Evolutionary conservation across 30 jellyfish, hydroid and myxozoan species (phyloP), one percentile per base, ranked within the genome.

Genomic region (Aurelia sp.): DNA sequence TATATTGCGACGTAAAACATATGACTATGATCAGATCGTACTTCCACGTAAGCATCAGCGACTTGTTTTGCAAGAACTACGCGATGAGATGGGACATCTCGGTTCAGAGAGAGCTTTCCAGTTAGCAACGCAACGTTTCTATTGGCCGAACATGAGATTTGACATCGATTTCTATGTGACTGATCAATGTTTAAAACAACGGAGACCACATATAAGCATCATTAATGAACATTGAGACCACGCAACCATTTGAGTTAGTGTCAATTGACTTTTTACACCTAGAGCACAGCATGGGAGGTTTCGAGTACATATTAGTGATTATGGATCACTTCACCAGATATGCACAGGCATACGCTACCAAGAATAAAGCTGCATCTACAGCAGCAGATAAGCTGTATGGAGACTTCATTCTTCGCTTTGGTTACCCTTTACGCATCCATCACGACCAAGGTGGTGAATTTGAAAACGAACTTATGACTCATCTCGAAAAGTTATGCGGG

Each of bases 281-380:
- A 52, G 82, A 58, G 40, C 55, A 58, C 33, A 76, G 78, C 59
- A 2, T 74, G 33, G 82, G 82, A 11, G 87, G 82, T n/a, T 58
- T 16, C 59, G 83, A 76, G 67, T 53, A 76, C 55, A 55, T 86
- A 18, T 13, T 86, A 78, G 86, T 86, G 7, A 40, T 77, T 2
- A 48, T 86, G 50, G 86, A 86, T 48, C 90, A 86, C 47, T 86
- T 86, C 47, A 86, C 96, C 2, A 90, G 91, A 20, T 76, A 50
- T 55, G 90, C 96, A 13, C 90, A 86, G 58, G 96, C 86, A 17
- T 75, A 86, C 48, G 85, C 96, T 9, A 86, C 96, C 12, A 66
- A 48, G 62, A 55, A 86, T 37, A 86, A 86, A 44, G 66, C 86
- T 33, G 90, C 71, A 13, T 59, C 21, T 47, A 67, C 91, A 8